phyloP scores from a whole-genome alignment of 2,797 vertebrate genomes.

The Sitta carolinensis region DNA sequence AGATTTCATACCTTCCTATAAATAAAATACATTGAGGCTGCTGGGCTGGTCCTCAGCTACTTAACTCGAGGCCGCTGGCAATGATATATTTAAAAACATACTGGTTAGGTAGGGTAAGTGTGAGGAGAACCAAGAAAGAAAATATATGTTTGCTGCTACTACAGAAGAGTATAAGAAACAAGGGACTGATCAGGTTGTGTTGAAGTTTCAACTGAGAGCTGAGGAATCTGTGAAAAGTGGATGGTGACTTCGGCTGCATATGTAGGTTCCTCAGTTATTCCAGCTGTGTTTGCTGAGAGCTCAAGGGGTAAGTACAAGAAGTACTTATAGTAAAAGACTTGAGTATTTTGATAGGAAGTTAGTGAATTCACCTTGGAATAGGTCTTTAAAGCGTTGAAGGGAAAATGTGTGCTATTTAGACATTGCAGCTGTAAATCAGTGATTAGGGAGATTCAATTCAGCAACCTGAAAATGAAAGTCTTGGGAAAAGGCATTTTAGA shows the following conservation, averaged over 20 bases:
- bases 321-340: not conserved
- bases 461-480: slow-evolving; percentile 14
- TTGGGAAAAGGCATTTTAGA: not conserved
- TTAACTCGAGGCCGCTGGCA: not conserved
- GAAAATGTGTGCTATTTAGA: not conserved
- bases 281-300: slow-evolving; percentile 4
- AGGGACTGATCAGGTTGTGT: not conserved
- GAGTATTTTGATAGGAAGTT: not conserved
- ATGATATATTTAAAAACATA: not conserved
- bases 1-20: not conserved
- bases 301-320: not conserved
- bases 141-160: not conserved
- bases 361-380: slow-evolving; percentile 34
- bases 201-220: not conserved
- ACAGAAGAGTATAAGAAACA: not conserved
- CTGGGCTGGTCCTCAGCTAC: not conserved
- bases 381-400: not conserved
- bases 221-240: not conserved
- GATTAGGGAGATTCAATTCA: slow-evolving; percentile 5
- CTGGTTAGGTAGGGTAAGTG: not conserved
- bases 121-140: not conserved
- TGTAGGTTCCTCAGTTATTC: not conserved
- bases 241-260: not conserved
- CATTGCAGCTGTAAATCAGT: slow-evolving; percentile 20
- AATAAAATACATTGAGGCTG: not conserved